phyloP scores from a whole-genome alignment of 1,140 invertebrate species.

The Holcopasites calliopsidis region DNA sequence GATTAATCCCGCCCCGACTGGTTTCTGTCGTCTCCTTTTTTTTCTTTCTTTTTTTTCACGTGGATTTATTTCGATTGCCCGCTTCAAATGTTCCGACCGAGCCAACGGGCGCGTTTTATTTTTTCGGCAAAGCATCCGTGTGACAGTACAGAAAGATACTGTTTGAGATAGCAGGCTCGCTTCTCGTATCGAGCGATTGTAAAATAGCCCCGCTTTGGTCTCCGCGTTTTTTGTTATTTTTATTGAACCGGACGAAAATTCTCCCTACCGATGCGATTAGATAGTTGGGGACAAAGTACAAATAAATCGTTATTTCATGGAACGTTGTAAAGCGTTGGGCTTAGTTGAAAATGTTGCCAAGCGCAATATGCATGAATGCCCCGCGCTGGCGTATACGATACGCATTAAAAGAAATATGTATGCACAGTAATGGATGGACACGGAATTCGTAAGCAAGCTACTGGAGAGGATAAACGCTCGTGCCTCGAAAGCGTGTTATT shows the following conservation, averaged over 20 bases:
- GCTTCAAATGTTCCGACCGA: slow-evolving; percentile 5
- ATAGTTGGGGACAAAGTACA: too few relatives aligned
- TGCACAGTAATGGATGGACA: slow-evolving; percentile 2
- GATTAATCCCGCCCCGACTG: slow-evolving; percentile 2
- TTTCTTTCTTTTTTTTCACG: too few relatives aligned
- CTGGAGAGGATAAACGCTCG: slow-evolving; percentile 9
- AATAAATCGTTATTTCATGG: too few relatives aligned
- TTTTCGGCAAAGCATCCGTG: neutral
- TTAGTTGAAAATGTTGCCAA: neutral
- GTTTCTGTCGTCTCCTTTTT: too few relatives aligned
- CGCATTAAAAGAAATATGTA: neutral
- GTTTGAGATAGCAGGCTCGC: neutral
- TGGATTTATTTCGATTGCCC: slow-evolving; percentile 22
- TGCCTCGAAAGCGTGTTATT: neutral
- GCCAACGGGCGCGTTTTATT: neutral
- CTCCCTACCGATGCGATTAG: too few relatives aligned
- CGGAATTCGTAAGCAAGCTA: slow-evolving; percentile 18
- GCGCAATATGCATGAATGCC: neutral
- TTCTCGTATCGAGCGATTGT: neutral
- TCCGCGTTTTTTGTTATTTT: neutral
- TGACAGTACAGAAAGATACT: neutral
- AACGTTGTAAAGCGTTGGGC: neutral
- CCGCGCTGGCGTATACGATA: too few relatives aligned
- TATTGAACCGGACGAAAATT: too few relatives aligned
- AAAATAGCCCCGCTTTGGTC: neutral